Base-by-base conservation (phyloP, 2,797 vertebrate genomes). In the Nothura maculosa region DNA sequence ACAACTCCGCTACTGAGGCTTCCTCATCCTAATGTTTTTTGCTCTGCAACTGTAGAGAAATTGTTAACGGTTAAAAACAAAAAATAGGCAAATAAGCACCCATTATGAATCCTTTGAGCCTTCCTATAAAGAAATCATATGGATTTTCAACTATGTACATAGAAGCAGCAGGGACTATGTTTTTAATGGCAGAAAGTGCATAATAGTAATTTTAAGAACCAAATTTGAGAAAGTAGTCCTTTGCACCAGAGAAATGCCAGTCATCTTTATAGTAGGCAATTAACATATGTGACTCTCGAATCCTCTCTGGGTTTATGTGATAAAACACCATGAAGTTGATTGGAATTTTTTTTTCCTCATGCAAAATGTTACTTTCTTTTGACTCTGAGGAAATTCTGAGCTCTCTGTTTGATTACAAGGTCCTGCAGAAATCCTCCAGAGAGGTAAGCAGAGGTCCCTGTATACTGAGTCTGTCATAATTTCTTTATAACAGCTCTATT, bases 381-480 rank as follows among this genome's bases (percentile, higher is more conserved):
- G 85, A 95, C 97, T 96, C 94, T 92, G 67, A 52, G 89, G 61
- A 91, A 92, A 92, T 92, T 96, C 80, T 79, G 67, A 19, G 61
- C 86, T 91, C 74, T 84, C 75, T 70, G 50, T 77, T 89, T 95
- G 77, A 96, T 97, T 96, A 66, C 84, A 77, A 90, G 77, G 73
- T 90, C 89, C 95, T 84, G 72, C 72, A 43, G 67, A 94, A 97
- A 96, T 96, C 88, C 94, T 93, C 76, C 45, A 2, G 82, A 94
- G 92, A 94, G 89, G 93, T 94, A 92, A 81, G 95, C 86, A 95
- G 80, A 97, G 69, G 69, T 97, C 83, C 88, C 93, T 85, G 91
- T 92, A 66, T 2, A 6, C 54, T 48, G 66, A 57, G 74, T 54
- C 83, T 94, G 69, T 97, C 88, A 81, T 93, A 90, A 96, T 96